Conservation (phyloP, 2,888 invertebrate genomes). For the Torymus tubicola region DNA sequence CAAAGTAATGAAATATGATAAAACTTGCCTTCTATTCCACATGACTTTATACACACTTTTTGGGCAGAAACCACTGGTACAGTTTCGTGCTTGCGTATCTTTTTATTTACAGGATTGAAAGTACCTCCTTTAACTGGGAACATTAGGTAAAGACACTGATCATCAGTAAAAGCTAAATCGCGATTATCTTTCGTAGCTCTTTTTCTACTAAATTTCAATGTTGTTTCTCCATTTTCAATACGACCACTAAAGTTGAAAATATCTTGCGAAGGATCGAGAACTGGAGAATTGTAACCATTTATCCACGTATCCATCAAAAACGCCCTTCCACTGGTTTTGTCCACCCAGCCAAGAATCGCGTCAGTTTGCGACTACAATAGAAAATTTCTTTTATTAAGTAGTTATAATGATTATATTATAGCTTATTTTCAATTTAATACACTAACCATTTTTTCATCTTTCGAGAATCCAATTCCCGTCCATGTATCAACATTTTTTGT, state of each 20-base stretch:
- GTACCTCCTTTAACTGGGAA: conserved; percentile 90
- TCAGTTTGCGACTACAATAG: conserved; percentile 88
- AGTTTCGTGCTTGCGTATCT: conserved; percentile 87
- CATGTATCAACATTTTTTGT: conserved; percentile 88
- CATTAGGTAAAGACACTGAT: conserved; percentile 90
- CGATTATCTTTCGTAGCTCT: conserved; percentile 84
- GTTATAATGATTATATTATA: no score
- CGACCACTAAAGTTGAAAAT: conserved; percentile 83
- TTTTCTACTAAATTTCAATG: conserved; percentile 87
- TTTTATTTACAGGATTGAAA: conserved; percentile 90
- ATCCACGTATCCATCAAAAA: conserved; percentile 95
- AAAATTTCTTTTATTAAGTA: not conserved
- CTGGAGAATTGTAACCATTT: conserved; percentile 86
- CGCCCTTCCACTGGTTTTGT: conserved; percentile 84
- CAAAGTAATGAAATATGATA: not conserved
- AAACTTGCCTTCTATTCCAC: conserved; percentile 82
- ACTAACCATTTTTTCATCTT: conserved; percentile 88
- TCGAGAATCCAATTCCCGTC: conserved; percentile 94
- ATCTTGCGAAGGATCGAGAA: conserved; percentile 84
- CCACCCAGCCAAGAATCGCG: conserved; percentile 92
- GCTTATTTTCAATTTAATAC: no score
- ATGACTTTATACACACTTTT: conserved; percentile 89
- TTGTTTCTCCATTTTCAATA: conserved; percentile 86
- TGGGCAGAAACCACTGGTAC: conserved; percentile 85
- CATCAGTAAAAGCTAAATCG: conserved; percentile 90